Conservation (phyloP, 2,113 vertebrate species). For the Plecotus auritus region DNA sequence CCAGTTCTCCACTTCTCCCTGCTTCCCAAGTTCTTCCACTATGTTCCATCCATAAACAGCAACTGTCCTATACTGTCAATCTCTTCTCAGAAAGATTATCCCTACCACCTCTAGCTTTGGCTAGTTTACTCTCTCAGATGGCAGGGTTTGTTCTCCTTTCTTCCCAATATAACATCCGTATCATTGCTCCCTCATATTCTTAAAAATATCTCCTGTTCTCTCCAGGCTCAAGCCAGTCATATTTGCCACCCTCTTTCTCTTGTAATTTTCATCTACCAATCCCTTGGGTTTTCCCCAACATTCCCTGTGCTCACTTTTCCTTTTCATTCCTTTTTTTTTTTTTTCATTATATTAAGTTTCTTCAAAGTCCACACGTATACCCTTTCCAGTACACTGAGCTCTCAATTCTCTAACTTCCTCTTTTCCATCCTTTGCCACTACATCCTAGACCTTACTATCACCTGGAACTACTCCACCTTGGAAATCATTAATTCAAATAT, state of each 20-base stretch:
- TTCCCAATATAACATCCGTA: neutral
- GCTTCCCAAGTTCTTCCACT: neutral
- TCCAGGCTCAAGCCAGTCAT: neutral
- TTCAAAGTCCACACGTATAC: neutral
- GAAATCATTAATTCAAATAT: neutral
- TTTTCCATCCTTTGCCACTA: neutral
- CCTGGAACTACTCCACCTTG: neutral
- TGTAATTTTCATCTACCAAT: neutral
- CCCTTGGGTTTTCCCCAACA: neutral
- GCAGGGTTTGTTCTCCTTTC: neutral
- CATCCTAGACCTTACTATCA: neutral
- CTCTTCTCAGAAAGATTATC: neutral
- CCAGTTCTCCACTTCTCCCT: neutral
- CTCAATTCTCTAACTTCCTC: neutral
- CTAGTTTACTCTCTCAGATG: neutral
- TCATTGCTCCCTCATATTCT: neutral
- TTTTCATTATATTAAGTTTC: neutral
- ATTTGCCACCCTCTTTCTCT: neutral
- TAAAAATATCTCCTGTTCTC: neutral
- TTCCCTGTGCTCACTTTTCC: neutral
- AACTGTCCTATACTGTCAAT: neutral
- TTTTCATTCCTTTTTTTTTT: neutral
- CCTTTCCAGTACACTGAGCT: neutral
- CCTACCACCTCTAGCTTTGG: neutral
- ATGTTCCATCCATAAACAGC: neutral